phyloP scores from a whole-genome alignment of 2,797 vertebrate genomes.

The Clarias platycephalus region DNA sequence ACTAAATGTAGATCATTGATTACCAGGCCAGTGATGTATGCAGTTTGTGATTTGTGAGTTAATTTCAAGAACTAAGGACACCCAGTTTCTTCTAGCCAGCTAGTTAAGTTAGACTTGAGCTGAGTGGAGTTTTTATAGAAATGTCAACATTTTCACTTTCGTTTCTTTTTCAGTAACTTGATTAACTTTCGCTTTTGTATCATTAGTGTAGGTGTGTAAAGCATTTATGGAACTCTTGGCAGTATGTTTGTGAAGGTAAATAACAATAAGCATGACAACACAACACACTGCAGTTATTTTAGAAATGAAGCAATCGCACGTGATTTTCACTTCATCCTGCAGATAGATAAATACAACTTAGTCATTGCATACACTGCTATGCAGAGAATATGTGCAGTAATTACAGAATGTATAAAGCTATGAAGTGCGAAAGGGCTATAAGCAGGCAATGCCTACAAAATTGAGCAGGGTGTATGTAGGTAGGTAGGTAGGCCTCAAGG shows the following conservation, averaged over 20 bases:
- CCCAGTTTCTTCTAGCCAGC: neutral
- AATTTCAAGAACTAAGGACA: neutral
- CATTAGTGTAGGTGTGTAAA: neutral
- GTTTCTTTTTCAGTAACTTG: neutral
- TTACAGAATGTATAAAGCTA: too few species aligned
- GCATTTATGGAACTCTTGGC: neutral
- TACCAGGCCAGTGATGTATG: too few species aligned
- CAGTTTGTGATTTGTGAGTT: neutral
- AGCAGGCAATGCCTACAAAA: too few species aligned
- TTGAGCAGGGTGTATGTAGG: too few species aligned
- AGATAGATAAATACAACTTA: too few species aligned
- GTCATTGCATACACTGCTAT: too few species aligned
- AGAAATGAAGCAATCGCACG: neutral
- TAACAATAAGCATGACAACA: neutral
- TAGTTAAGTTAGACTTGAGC: neutral
- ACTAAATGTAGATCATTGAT: neutral
- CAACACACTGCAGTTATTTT: neutral
- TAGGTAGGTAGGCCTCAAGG: too few species aligned
- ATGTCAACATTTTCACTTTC: slow-evolving; percentile 22
- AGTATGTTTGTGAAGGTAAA: neutral
- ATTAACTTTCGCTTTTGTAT: slow-evolving; percentile 11
- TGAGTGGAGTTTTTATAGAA: neutral
- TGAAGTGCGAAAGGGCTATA: too few species aligned
- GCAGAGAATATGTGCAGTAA: too few species aligned
- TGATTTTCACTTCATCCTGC: neutral